Evolutionary conservation across 1,140 invertebrate genomes (phyloP).

Genomic region (Neotoxoptera formosana): DNA sequence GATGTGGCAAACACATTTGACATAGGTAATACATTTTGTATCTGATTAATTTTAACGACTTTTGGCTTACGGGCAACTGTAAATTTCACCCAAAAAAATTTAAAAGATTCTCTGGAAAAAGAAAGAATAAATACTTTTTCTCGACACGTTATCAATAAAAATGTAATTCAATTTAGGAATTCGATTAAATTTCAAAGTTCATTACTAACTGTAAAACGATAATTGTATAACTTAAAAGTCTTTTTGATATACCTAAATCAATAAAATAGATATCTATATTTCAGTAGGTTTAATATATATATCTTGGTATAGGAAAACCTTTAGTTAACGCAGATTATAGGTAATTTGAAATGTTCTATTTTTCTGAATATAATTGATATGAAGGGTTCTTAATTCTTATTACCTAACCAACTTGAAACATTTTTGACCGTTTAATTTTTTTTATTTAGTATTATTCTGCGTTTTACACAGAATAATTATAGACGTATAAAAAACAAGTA

Average conservation of each 20-base stretch:
- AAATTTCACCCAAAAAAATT: neutral
- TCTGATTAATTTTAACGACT: neutral
- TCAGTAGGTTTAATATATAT: neutral
- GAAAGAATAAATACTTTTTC: neutral
- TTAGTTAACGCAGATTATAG: too few species aligned
- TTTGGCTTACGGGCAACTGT: neutral
- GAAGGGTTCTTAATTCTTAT: too few species aligned
- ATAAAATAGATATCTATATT: neutral
- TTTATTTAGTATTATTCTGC: too few species aligned
- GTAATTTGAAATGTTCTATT: too few species aligned
- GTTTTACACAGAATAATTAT: too few species aligned
- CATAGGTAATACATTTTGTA: neutral
- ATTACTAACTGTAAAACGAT: too few species aligned
- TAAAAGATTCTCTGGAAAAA: neutral
- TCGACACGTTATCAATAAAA: neutral
- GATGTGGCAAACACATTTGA: neutral
- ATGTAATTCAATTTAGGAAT: neutral
- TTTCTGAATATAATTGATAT: too few species aligned
- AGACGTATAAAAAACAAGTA: too few species aligned
- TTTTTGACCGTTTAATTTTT: too few species aligned
- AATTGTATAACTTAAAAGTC: too few species aligned
- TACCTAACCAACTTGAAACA: too few species aligned
- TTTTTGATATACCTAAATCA: neutral
- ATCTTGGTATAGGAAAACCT: too few species aligned
- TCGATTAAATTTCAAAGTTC: neutral